Base-by-base conservation (phyloP, 2,113 vertebrate species). In the Brevimyrus niger region DNA sequence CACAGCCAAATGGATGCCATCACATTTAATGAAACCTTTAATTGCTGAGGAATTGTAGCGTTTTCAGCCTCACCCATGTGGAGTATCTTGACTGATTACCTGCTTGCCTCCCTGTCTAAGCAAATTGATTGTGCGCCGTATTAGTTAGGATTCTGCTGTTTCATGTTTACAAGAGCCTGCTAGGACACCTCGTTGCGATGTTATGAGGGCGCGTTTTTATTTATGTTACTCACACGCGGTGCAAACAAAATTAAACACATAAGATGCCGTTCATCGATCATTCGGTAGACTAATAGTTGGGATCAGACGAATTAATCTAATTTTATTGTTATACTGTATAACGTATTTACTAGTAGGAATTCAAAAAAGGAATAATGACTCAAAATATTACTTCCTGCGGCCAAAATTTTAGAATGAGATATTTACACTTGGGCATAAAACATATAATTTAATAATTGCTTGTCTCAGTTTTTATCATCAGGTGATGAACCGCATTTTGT, bases 11-110 rank as follows among this genome's bases (percentile, higher is more conserved):
- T 88, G 88, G 88, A 38, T 84, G 38, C 88, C 21, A 61, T 47
- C 31, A 58, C 88, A 27, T 85, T 55, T 85, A 89, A 89, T 55
- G 88, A 83, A 89, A 55, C 31, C 48, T 89, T 89, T 89, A 89
- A 89, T 31, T 83, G 80, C 31, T 47, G 69, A 48, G 69, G 69
- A 88, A 88, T 88, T 69, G 47, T 35, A 82, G 48, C 47, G n/a
- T 53, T 88, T 88, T 69, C 69, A 88, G 61, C 17, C 11, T 23
- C 10, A 42, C 31, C 69, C 69, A 53, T 21, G 21, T 89, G 76
- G 80, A 55, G 23, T 13, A 13, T 80, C 38, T 27, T 84, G 76
- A 85, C 35, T 53, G 76, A 84, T 89, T 61, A 80, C 82, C 38
- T 85, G 50, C 80, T 84, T 17, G 38, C 88, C 21, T 21, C 21